These are phyloP conservation scores for Platycnemis pennipes DNA, from an alignment of 2,888 invertebrate species.

Conservation along the genomic window DNA sequence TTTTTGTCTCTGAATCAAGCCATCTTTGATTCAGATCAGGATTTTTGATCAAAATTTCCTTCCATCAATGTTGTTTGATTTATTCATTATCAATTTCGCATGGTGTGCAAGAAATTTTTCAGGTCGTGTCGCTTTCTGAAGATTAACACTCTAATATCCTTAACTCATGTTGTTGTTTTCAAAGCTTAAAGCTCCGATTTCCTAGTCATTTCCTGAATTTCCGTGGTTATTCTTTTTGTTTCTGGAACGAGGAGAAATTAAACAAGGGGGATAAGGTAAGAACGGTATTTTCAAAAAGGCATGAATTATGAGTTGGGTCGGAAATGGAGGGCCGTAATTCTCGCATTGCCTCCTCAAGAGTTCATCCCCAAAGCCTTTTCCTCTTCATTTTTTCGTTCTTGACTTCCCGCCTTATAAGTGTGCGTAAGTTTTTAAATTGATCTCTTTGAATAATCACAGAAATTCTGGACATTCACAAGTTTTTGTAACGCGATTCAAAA, in stretches of 20 bases:
- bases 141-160: too few relatives aligned
- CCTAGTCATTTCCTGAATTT: background rate
- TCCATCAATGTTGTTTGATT: too few relatives aligned
- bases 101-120: too few relatives aligned
- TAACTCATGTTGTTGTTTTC: too few relatives aligned
- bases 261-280: background rate
- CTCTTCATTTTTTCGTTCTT: background rate
- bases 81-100: too few relatives aligned
- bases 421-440: background rate
- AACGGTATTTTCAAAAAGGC: background rate
- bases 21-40: too few relatives aligned
- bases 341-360: background rate
- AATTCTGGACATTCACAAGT: background rate
- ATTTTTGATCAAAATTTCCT: too few relatives aligned
- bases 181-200: background rate
- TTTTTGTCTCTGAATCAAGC: too few relatives aligned
- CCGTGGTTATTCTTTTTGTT: background rate
- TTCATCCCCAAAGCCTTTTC: background rate
- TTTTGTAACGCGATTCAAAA: background rate
- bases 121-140: too few relatives aligned
- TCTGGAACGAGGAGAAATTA: background rate
- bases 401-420: background rate
- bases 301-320: background rate
- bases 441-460: background rate
- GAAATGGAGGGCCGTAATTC: background rate